A percentile compares a stretch with the other conserved stretches of the same genome.
Evolutionary conservation across 2,113 vertebrate genomes (phyloP).

Genomic region (Percopsis transmontana): DNA sequence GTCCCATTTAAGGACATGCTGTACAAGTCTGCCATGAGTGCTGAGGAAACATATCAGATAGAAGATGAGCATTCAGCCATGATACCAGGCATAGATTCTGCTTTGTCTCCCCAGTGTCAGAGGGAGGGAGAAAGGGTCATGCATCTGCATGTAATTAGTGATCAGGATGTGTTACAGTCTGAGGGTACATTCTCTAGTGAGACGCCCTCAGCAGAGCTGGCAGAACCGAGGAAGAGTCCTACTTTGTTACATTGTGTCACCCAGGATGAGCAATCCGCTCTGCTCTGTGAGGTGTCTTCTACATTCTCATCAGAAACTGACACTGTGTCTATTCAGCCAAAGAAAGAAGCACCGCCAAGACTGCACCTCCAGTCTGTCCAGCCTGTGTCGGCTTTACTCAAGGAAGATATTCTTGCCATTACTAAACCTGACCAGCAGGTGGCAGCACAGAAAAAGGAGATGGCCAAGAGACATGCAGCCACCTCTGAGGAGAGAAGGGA

Average conservation of each 20-base stretch:
- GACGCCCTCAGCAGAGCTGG: constrained; percentile 44
- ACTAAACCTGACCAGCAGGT: constrained; percentile 62
- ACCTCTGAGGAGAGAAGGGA: constrained; percentile 67
- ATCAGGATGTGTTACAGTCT: constrained; percentile 67
- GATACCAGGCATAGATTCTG: constrained; percentile 47
- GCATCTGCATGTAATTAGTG: constrained; percentile 70
- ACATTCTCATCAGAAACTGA: constrained; percentile 47
- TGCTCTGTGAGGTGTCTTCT: constrained; percentile 59
- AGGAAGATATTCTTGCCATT: constrained; percentile 71
- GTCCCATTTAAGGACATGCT: constrained; percentile 55
- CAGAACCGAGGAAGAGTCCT: constrained; percentile 49
- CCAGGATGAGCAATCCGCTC: constrained; percentile 65
- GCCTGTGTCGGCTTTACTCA: constrained; percentile 61
- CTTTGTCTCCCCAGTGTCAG: constrained; percentile 48
- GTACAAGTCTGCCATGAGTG: constrained; percentile 56
- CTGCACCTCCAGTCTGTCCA: constrained; percentile 74
- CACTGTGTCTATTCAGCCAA: constrained; percentile 39
- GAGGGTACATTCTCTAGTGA: constrained; percentile 69
- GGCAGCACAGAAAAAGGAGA: constrained; percentile 73
- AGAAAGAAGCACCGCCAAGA: constrained; percentile 58
- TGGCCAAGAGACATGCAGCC: constrained; percentile 50
- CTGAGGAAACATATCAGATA: constrained; percentile 74
- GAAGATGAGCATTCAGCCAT: constrained; percentile 55
- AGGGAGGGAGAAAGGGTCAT: constrained; percentile 58
- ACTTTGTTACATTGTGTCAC: constrained; percentile 62